These are phyloP conservation scores for Tolmerus cingulatus DNA, from an alignment of 2,888 invertebrate genomes.

Conservation along the genomic window DNA sequence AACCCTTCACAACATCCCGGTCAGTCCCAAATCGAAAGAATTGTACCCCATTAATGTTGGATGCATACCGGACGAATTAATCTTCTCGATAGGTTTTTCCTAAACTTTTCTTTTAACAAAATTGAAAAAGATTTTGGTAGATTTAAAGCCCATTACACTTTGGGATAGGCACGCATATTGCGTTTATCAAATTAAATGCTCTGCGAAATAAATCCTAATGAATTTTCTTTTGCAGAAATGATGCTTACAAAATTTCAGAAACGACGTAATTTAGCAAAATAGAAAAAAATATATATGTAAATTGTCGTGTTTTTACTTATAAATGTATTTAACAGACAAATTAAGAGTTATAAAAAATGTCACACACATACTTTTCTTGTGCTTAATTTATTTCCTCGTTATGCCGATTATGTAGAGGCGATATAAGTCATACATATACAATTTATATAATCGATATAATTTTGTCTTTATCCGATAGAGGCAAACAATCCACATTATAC, in stretches of 20 bases:
- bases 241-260: neutral
- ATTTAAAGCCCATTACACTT: neutral
- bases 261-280: neutral
- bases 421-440: too few relatives aligned
- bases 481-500: too few relatives aligned
- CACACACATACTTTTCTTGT: neutral
- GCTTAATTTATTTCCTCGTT: neutral
- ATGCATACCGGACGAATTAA: constrained; percentile 7
- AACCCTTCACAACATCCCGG: neutral
- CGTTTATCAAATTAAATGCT: neutral
- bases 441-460: too few relatives aligned
- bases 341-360: neutral
- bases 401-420: too few relatives aligned
- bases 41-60: constrained; percentile 18
- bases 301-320: neutral
- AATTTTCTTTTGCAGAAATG: neutral
- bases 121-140: neutral
- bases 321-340: neutral
- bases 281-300: neutral
- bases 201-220: neutral
- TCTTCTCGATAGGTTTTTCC: constrained; percentile 14
- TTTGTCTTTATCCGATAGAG: too few relatives aligned
- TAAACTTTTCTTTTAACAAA: constrained; percentile 11
- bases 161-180: neutral
- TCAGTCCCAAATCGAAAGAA: neutral